Percentiles rank a stretch among this genome's conserved stretches.
Conservation (phyloP, 2,113 vertebrate species). For the Phaethornis superciliosus region DNA sequence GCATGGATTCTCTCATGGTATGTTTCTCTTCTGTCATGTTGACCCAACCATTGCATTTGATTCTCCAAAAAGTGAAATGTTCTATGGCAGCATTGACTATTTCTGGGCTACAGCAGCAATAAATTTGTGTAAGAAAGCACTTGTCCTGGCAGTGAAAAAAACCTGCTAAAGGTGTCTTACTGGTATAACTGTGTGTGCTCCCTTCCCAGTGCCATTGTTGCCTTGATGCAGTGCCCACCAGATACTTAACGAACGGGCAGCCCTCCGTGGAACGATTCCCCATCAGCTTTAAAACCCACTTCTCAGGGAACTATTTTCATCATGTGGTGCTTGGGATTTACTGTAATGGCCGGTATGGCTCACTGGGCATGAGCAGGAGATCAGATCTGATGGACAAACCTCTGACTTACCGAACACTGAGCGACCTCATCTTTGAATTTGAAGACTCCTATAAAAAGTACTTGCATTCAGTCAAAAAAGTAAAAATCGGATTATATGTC, state of each 20-base stretch:
- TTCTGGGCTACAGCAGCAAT: not conserved
- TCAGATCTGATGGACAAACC: conserved; percentile 96
- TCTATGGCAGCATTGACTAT: not conserved
- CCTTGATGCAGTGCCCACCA: conserved; percentile 70
- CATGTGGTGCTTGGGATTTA: conserved; percentile 96
- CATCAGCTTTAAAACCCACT: conserved; percentile 99
- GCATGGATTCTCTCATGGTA: too few relatives aligned
- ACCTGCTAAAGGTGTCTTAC: not conserved
- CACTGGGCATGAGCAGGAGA: conserved; percentile 94
- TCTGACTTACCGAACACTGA: conserved; percentile 89
- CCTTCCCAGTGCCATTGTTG: not conserved
- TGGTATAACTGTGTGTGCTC: not conserved
- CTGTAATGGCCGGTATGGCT: conserved; percentile 90
- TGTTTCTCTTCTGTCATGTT: too few relatives aligned
- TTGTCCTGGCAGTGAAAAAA: not conserved
- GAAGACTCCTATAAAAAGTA: conserved; percentile 95
- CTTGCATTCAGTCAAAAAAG: conserved; percentile 94
- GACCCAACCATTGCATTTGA: not conserved
- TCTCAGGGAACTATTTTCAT: conserved; percentile 95
- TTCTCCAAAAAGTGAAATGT: not conserved
- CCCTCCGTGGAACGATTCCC: conserved; percentile 93
- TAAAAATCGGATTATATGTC: conserved; percentile 94
- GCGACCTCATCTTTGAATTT: conserved; percentile 94
- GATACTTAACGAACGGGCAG: conserved; percentile 95
- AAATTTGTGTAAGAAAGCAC: not conserved